Conservation (phyloP, 30 jellyfish, hydroid and myxozoan species). For the Rhopilema esculentum region DNA sequence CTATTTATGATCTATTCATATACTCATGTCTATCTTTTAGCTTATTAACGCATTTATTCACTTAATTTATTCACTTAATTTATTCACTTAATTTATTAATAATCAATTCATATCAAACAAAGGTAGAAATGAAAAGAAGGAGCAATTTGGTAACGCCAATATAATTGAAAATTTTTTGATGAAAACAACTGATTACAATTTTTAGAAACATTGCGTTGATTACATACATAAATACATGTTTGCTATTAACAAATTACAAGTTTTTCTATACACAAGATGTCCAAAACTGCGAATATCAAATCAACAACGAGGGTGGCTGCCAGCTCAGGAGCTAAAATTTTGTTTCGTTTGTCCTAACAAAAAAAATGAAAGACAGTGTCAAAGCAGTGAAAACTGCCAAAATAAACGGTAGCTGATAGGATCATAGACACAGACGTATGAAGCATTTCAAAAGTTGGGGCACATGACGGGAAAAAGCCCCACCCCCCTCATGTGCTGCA, state of each 20-base stretch:
- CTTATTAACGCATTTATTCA: too few species aligned
- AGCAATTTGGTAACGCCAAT: background rate
- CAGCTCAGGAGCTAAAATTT: background rate
- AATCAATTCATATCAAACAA: background rate
- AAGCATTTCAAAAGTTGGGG: too few species aligned
- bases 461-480: too few species aligned
- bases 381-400: background rate
- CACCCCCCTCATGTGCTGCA: too few species aligned
- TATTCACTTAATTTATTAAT: too few species aligned
- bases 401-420: background rate
- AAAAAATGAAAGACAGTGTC: background rate
- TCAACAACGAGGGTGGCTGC: background rate
- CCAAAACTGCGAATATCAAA: background rate
- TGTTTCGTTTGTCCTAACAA: constrained; percentile 18
- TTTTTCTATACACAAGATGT: background rate
- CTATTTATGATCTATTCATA: too few species aligned
- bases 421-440: background rate
- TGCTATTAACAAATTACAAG: background rate
- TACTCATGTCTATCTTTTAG: too few species aligned
- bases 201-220: background rate
- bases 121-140: background rate
- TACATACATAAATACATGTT: background rate
- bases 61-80: too few species aligned
- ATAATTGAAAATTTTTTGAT: too few species aligned
- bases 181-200: constrained; percentile 26